phyloP scores from a whole-genome alignment of 1,140 invertebrate genomes.

The Oryctes rhinoceros region DNA sequence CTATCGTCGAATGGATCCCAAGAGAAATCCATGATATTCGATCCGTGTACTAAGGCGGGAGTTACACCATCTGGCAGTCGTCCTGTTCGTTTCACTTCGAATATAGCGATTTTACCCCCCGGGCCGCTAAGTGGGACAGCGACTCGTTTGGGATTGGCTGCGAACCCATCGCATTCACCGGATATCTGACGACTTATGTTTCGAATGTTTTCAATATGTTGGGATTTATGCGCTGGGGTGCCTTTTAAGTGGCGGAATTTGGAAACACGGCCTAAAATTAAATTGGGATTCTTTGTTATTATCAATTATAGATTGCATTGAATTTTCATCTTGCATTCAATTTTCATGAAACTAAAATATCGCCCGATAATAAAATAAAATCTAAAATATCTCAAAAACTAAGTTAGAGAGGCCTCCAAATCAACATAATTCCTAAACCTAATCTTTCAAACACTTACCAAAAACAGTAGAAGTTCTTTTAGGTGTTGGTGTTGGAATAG shows the following conservation, averaged over 20 bases:
- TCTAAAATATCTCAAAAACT: no score
- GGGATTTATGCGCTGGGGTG: slow-evolving; percentile 86
- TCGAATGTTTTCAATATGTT: slow-evolving; percentile 90
- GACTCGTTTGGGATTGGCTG: slow-evolving; percentile 86
- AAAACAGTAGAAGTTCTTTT: slow-evolving; percentile 88
- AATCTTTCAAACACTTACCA: slow-evolving; percentile 65
- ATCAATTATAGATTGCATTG: no score
- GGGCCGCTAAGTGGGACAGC: slow-evolving; percentile 88
- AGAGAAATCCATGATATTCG: slow-evolving; percentile 89
- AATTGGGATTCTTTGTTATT: no score
- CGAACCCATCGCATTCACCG: slow-evolving; percentile 93
- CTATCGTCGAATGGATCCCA: slow-evolving; percentile 91
- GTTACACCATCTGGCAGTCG: slow-evolving; percentile 82
- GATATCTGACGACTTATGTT: slow-evolving; percentile 91
- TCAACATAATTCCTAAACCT: no score
- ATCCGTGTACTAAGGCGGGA: slow-evolving; percentile 86
- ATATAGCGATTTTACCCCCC: slow-evolving; percentile 88
- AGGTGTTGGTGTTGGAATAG: slow-evolving; percentile 64
- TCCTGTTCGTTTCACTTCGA: slow-evolving; percentile 83
- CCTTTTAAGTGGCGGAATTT: slow-evolving; percentile 94
- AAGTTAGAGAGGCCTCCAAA: no score
- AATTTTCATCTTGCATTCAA: no score
- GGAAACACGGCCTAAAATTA: slow-evolving; percentile 78
- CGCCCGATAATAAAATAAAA: no score
- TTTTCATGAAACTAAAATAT: no score